Percentiles rank a stretch among this genome's conserved stretches.
phyloP scores from a whole-genome alignment of 2,888 invertebrate species.

The Trilocha varians region DNA sequence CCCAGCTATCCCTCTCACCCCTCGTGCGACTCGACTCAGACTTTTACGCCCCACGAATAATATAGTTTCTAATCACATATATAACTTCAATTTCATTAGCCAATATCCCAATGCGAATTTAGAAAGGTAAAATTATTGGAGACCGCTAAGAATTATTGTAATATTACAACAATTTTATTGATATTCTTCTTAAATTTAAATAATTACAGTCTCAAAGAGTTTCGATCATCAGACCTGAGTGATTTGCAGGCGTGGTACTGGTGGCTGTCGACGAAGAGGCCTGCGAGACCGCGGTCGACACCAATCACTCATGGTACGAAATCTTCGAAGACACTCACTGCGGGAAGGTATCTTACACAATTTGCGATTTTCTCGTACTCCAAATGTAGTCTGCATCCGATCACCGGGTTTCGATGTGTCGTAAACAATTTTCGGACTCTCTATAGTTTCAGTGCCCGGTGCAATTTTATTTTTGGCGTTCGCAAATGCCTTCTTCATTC shows the following conservation, averaged over 20 bases:
- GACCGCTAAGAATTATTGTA: too few species aligned
- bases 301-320: constrained; percentile 44
- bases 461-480: constrained; percentile 56
- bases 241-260: constrained; percentile 54
- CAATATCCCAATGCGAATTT: constrained; percentile 56
- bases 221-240: constrained; percentile 59
- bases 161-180: too few species aligned
- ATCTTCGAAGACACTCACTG: constrained; percentile 34
- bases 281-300: constrained; percentile 41
- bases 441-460: constrained; percentile 43
- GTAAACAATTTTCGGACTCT: constrained; percentile 62
- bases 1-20: constrained; percentile 36
- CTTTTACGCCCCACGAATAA: constrained; percentile 12
- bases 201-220: neutral
- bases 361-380: constrained; percentile 39
- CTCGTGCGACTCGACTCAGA: constrained; percentile 43
- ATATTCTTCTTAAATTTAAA: neutral
- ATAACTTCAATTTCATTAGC: constrained; percentile 66
- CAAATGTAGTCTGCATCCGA: constrained; percentile 59
- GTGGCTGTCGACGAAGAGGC: constrained; percentile 42
- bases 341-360: constrained; percentile 49
- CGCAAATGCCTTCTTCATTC: constrained; percentile 51
- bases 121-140: too few species aligned
- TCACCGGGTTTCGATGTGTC: constrained; percentile 58
- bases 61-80: constrained; percentile 48